Conservation (phyloP, 2,888 invertebrate species). For the Cyaniris semiargus region DNA sequence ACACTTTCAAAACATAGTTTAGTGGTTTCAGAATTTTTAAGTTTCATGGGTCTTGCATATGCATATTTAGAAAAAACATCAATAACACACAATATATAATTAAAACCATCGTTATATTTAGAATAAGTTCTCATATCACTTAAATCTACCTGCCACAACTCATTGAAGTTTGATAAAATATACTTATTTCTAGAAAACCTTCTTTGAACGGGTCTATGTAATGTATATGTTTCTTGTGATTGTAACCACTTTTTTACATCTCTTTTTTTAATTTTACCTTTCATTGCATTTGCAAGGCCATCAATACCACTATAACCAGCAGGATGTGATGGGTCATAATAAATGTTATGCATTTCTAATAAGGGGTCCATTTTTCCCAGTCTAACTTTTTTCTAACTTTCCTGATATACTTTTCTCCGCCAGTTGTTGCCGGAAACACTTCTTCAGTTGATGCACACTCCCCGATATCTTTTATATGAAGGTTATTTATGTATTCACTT, state of each 20-base stretch:
- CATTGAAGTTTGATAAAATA: constrained; percentile 42
- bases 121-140: constrained; percentile 39
- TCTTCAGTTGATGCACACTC: background rate
- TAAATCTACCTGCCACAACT: constrained; percentile 43
- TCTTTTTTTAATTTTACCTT: constrained; percentile 41
- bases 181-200: constrained; percentile 43
- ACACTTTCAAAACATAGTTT: too few relatives aligned
- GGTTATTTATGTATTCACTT: constrained; percentile 37
- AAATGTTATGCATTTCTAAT: constrained; percentile 44
- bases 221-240: constrained; percentile 43
- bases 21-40: constrained; percentile 29
- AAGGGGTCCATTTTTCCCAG: constrained; percentile 48
- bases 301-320: constrained; percentile 43
- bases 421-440: background rate
- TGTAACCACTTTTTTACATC: constrained; percentile 42
- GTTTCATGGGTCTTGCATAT: constrained; percentile 41
- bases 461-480: constrained; percentile 29
- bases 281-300: constrained; percentile 42
- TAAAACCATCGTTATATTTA: constrained; percentile 35
- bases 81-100: constrained; percentile 22
- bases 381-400: constrained; percentile 38
- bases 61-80: constrained; percentile 44
- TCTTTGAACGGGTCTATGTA: constrained; percentile 42
- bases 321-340: constrained; percentile 44
- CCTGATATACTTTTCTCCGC: too few relatives aligned